Evolutionary conservation across 2,797 vertebrate species (phyloP).

Genomic region (Xenentodon cancila): DNA sequence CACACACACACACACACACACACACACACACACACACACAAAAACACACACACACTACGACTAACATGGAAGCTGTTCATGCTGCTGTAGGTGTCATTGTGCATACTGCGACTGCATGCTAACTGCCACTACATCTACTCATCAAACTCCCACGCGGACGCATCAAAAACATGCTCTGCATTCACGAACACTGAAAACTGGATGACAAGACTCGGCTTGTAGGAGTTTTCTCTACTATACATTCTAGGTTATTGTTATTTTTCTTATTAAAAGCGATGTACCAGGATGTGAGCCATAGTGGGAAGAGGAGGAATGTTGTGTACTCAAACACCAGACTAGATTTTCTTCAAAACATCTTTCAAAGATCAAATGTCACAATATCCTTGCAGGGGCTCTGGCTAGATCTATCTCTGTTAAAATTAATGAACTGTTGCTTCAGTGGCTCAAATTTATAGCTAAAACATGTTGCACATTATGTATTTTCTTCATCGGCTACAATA

Average conservation of each 20-base stretch:
- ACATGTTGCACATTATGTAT: not conserved
- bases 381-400: conserved; percentile 22
- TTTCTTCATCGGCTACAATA: too few species aligned
- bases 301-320: too few species aligned
- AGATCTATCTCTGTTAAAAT: conserved; percentile 17
- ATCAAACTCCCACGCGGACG: conserved; percentile 54
- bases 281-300: conserved; percentile 7
- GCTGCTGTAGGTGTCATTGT: conserved; percentile 40
- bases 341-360: conserved; percentile 47
- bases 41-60: conserved; percentile 17
- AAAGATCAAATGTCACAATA: conserved; percentile 42
- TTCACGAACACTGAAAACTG: conserved; percentile 7
- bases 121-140: conserved; percentile 60
- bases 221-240: conserved; percentile 23
- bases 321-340: conserved; percentile 32
- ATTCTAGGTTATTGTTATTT: conserved; percentile 33
- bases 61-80: conserved; percentile 40
- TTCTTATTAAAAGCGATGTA: conserved; percentile 27
- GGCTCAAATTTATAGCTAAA: not conserved
- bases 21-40: conserved; percentile 23
- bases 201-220: conserved; percentile 6
- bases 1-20: conserved; percentile 26
- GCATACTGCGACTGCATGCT: conserved; percentile 53
- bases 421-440: conserved; percentile 8
- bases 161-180: conserved; percentile 33